Percentiles rank a stretch among this genome's conserved stretches.
Evolutionary conservation across 2,797 vertebrate genomes (phyloP).

Genomic region (Buphagus erythrorhynchus): DNA sequence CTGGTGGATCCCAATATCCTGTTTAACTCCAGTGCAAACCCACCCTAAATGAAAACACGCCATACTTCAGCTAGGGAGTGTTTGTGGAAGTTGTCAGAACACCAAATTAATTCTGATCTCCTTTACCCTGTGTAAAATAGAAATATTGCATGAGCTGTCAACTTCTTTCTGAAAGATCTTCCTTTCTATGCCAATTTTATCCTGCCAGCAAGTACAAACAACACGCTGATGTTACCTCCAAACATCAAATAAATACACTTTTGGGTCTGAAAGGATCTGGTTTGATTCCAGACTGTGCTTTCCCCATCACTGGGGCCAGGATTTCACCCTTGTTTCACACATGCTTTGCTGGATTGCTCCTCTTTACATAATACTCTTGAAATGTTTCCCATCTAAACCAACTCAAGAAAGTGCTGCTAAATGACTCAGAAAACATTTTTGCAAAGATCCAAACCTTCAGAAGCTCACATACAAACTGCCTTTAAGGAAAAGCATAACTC

Average conservation of each 20-base stretch:
- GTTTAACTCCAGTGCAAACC: background rate
- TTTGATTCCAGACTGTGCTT: background rate
- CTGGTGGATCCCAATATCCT: background rate
- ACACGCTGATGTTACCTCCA: background rate
- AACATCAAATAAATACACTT: background rate
- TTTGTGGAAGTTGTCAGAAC: background rate
- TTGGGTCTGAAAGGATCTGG: background rate
- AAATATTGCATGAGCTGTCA: background rate
- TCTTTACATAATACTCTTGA: background rate
- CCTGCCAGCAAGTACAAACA: slow-evolving; percentile 3
- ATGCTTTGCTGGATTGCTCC: background rate
- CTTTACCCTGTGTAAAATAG: background rate
- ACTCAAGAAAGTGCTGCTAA: background rate
- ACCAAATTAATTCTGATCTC: background rate
- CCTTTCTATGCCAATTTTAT: background rate
- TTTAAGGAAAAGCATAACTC: background rate
- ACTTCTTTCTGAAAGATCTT: background rate
- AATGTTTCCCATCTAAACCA: background rate
- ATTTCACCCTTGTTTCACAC: background rate
- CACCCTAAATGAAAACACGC: background rate
- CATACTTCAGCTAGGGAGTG: background rate
- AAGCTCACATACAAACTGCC: background rate
- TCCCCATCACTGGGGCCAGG: background rate
- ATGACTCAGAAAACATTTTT: background rate
- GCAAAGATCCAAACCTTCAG: background rate